A percentile compares a stretch with the other conserved stretches of the same genome.
Conservation (phyloP, 1,140 invertebrate species). For the Drosophila pachea region DNA sequence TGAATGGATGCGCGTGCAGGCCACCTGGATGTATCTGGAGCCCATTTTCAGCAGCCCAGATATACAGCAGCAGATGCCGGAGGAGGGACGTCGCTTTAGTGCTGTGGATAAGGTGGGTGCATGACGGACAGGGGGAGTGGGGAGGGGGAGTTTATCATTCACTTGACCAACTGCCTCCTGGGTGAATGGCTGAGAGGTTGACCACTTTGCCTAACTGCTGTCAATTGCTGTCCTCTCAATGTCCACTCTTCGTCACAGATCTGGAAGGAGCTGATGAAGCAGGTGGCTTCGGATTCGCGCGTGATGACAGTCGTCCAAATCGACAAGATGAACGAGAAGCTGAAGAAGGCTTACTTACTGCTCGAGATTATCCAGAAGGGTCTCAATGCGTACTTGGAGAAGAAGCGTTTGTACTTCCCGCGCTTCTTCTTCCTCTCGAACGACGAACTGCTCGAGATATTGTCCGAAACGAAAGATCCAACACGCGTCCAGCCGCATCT, state of each 20-base stretch:
- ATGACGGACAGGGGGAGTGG: not conserved
- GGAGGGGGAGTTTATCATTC: no score
- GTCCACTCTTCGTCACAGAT: conserved; percentile 36
- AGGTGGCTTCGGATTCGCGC: conserved; percentile 86
- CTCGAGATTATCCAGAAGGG: conserved; percentile 95
- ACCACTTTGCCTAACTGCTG: not conserved
- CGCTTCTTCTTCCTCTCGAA: conserved; percentile 99
- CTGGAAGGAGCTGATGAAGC: conserved; percentile 97
- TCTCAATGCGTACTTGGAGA: conserved; percentile 95
- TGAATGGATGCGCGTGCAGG: conserved; percentile 97
- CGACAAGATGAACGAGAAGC: conserved; percentile 94
- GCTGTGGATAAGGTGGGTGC: conserved; percentile 88
- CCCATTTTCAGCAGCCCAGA: conserved; percentile 98
- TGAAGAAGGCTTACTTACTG: conserved; percentile 93
- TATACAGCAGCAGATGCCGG: conserved; percentile 97
- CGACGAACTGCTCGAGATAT: conserved; percentile 96
- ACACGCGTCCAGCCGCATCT: conserved; percentile 97
- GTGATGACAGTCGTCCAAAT: conserved; percentile 93
- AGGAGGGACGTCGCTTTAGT: conserved; percentile 90
- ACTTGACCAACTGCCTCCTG: no score
- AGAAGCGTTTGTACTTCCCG: conserved; percentile 96
- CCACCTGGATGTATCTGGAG: conserved; percentile 98
- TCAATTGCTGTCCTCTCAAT: not conserved
- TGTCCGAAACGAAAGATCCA: conserved; percentile 98
- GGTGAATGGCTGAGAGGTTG: no score